These are phyloP conservation scores for Dipus sagitta DNA, from an alignment of 2,797 vertebrate genomes.

Conservation along the genomic window DNA sequence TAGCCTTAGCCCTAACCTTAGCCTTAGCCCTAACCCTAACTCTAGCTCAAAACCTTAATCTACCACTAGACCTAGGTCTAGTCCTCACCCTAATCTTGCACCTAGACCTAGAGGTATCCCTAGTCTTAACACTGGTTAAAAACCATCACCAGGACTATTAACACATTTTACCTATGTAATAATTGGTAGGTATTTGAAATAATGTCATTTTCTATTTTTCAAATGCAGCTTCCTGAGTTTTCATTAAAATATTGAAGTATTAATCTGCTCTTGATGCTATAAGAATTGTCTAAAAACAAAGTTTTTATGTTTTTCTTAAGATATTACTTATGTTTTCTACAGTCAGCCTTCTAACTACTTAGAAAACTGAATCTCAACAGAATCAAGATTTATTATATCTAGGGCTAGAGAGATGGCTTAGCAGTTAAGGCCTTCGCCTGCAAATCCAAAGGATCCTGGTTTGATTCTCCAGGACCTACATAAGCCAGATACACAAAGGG, in stretches of 20 bases:
- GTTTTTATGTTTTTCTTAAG: not conserved
- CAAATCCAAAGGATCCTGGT: too few relatives aligned
- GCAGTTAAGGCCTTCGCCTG: too few relatives aligned
- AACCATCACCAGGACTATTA: not conserved
- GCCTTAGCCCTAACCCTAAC: too few relatives aligned
- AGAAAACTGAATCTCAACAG: not conserved
- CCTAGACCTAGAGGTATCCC: too few relatives aligned
- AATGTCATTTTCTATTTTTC: not conserved
- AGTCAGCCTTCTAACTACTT: not conserved
- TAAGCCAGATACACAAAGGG: too few relatives aligned
- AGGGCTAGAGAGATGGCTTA: too few relatives aligned
- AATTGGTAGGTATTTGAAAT: not conserved
- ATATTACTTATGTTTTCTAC: not conserved
- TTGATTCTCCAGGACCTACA: too few relatives aligned
- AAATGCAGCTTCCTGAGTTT: not conserved
- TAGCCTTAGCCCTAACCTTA: too few relatives aligned
- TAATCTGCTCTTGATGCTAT: not conserved
- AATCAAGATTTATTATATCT: not conserved
- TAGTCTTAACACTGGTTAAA: not conserved
- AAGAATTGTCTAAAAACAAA: not conserved
- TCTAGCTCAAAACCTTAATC: too few relatives aligned
- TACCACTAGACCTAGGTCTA: too few relatives aligned
- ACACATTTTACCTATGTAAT: not conserved
- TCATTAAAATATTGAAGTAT: not conserved
- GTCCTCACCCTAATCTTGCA: too few relatives aligned